These are phyloP conservation scores for Lymantria monacha DNA, from an alignment of 2,888 invertebrate genomes.

Conservation along the genomic window DNA sequence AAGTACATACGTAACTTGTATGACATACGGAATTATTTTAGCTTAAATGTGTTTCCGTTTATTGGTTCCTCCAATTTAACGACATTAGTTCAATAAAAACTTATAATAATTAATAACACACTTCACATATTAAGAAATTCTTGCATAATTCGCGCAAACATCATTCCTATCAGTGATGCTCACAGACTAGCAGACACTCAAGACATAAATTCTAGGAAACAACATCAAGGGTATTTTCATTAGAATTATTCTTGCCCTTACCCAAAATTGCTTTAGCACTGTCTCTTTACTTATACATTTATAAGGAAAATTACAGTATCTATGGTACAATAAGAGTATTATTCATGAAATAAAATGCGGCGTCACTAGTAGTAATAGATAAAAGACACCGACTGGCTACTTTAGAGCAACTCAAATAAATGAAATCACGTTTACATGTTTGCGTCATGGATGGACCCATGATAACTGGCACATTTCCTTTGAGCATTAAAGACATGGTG, in stretches of 20 bases:
- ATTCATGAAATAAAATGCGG: too few species aligned
- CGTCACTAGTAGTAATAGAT: background rate
- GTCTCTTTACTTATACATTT: background rate
- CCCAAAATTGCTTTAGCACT: background rate
- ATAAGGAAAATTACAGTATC: background rate
- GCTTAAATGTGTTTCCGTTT: constrained; percentile 45
- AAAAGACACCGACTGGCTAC: constrained; percentile 53
- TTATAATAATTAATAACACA: constrained; percentile 45
- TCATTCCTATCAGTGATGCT: constrained; percentile 80
- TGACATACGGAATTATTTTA: constrained; percentile 45
- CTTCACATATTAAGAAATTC: constrained; percentile 59
- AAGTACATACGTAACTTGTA: constrained; percentile 49
- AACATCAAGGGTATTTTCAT: constrained; percentile 19
- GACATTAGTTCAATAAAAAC: constrained; percentile 29
- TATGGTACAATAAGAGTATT: too few species aligned
- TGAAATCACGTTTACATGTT: background rate
- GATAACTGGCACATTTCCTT: constrained; percentile 16
- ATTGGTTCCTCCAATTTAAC: constrained; percentile 28
- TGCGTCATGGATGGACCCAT: background rate
- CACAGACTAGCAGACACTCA: constrained; percentile 79
- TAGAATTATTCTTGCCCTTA: constrained; percentile 16
- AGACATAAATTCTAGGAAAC: constrained; percentile 36
- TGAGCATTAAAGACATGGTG: constrained; percentile 18
- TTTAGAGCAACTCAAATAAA: constrained; percentile 18
- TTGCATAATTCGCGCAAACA: constrained; percentile 81